Evolutionary conservation across 2,113 vertebrate genomes (phyloP).

Genomic region (Gallinago media): DNA sequence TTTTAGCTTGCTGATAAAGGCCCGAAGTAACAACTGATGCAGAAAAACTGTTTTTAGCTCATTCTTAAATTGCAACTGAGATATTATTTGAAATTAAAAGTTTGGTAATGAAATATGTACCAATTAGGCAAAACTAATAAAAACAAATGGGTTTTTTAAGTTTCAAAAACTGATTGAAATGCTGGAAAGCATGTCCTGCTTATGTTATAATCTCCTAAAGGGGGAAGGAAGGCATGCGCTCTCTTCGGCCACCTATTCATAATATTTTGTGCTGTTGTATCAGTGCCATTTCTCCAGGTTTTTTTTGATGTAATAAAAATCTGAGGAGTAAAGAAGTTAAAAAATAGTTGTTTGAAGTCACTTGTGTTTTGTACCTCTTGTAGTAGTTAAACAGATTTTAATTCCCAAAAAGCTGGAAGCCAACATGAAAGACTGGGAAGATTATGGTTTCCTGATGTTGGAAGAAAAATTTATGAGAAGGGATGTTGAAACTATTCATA

Average conservation of each 20-base stretch:
- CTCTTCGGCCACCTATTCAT: rapidly evolving
- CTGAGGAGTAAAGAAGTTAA: background rate
- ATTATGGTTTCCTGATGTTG: background rate
- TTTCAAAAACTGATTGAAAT: background rate
- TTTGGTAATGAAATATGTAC: background rate
- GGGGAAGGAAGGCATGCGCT: background rate
- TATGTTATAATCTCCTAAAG: background rate
- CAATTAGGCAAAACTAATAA: background rate
- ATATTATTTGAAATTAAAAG: background rate
- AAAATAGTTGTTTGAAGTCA: background rate
- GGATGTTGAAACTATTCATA: background rate
- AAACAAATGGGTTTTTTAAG: rapidly evolving
- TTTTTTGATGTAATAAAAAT: background rate
- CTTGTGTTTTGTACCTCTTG: background rate
- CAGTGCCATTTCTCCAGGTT: background rate
- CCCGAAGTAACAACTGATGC: background rate
- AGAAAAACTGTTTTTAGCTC: background rate
- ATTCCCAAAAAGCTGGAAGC: background rate
- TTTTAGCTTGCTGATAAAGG: background rate
- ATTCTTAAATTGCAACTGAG: background rate
- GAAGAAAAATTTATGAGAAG: background rate
- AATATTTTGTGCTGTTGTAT: background rate
- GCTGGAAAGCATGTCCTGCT: background rate
- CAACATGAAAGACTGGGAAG: background rate
- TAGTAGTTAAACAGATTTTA: background rate